These are phyloP conservation scores for Cheiracanthium punctorium DNA, from an alignment of 2,888 invertebrate genomes.

Conservation along the genomic window DNA sequence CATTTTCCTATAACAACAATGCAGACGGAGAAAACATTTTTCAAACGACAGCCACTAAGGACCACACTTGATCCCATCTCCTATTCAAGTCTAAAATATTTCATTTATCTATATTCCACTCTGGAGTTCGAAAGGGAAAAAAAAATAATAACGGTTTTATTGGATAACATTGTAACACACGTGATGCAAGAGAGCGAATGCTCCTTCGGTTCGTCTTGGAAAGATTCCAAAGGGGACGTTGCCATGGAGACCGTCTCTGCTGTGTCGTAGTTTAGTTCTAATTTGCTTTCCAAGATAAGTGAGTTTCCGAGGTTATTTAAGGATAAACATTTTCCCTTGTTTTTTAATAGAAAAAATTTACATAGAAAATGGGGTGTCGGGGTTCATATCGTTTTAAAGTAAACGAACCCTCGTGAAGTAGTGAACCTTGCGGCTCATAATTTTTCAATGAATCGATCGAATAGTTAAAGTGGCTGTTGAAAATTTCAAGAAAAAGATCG, in stretches of 20 bases:
- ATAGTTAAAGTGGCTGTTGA: no score
- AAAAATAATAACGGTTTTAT: no score
- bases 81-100: conserved; percentile 8
- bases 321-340: no score
- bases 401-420: no score
- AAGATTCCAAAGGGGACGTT: conserved; percentile 53
- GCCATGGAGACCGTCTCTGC: conserved; percentile 39
- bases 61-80: conserved; percentile 6
- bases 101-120: background rate
- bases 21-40: background rate
- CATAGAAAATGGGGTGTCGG: no score
- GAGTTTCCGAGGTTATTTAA: background rate
- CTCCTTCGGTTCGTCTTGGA: conserved; percentile 36
- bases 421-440: no score
- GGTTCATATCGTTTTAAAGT: no score
- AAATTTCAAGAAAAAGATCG: no score
- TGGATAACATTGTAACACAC: conserved; percentile 37
- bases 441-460: no score
- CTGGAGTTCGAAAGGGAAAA: background rate
- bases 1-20: background rate
- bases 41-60: background rate
- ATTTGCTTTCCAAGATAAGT: background rate
- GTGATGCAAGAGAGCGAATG: conserved; percentile 28
- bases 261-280: background rate
- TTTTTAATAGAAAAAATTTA: no score